A percentile compares a stretch with the other conserved stretches of the same genome.
Conservation (phyloP, 2,888 invertebrate genomes). For the Thyatira batis region DNA sequence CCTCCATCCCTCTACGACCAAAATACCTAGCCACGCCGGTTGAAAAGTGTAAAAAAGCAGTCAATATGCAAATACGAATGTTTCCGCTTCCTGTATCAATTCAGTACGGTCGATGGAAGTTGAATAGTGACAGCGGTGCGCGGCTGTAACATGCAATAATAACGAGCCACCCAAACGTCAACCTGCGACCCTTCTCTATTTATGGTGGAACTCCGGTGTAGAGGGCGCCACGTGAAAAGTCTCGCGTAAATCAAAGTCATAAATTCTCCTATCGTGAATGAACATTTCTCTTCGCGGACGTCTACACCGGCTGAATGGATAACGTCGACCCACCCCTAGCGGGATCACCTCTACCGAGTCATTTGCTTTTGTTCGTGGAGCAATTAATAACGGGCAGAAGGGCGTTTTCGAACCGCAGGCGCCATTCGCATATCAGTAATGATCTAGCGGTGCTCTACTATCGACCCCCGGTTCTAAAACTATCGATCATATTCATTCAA, state of each 20-base stretch:
- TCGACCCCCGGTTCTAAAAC: conserved; percentile 51
- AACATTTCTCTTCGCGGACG: conserved; percentile 81
- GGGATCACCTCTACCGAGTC: conserved; percentile 80
- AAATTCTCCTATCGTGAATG: conserved; percentile 81
- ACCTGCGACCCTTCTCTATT: conserved; percentile 70
- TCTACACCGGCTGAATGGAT: conserved; percentile 78
- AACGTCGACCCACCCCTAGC: conserved; percentile 75
- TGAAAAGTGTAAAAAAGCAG: conserved; percentile 42
- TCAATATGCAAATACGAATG: conserved; percentile 64
- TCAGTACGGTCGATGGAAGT: conserved; percentile 52
- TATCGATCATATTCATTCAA: conserved; percentile 71
- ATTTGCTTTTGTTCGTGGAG: conserved; percentile 81
- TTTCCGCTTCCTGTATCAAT: conserved; percentile 65
- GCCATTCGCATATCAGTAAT: conserved; percentile 75
- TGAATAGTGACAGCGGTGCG: conserved; percentile 64
- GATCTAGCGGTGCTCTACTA: conserved; percentile 63
- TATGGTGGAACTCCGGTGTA: conserved; percentile 55
- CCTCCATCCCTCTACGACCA: conserved; percentile 13
- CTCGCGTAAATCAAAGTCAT: conserved; percentile 80
- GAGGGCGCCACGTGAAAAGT: conserved; percentile 72
- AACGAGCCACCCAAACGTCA: conserved; percentile 66
- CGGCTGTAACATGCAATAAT: conserved; percentile 66
- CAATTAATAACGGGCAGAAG: conserved; percentile 80
- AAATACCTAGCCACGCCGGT: conserved; percentile 17
- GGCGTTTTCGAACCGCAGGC: conserved; percentile 74